A percentile compares a stretch with the other conserved stretches of the same genome.
Conservation (phyloP, 2,888 invertebrate species). For the Drosophila testacea region DNA sequence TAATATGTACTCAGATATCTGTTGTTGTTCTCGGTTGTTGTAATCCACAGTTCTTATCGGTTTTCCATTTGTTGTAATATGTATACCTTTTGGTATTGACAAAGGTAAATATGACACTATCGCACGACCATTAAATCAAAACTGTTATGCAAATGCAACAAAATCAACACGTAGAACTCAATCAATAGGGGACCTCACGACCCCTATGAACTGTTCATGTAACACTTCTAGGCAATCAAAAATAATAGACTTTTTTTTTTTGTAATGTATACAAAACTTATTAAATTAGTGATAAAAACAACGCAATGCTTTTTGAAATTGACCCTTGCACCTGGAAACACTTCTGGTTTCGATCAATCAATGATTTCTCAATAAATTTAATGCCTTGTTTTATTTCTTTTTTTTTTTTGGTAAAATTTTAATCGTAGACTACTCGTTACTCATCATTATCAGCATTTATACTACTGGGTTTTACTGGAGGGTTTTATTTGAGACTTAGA, state of each 20-base stretch:
- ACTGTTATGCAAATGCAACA: slow-evolving; percentile 32
- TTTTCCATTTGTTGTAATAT: slow-evolving; percentile 26
- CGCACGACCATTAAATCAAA: slow-evolving; percentile 16
- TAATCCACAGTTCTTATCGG: slow-evolving; percentile 49
- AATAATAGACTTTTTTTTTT: slow-evolving; percentile 1
- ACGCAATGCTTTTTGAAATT: slow-evolving; percentile 21
- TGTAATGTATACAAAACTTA: slow-evolving; percentile 2
- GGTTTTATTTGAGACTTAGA: slow-evolving; percentile 16
- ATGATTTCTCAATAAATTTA: slow-evolving; percentile 23
- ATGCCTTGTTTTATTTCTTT: neutral
- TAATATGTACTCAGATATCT: slow-evolving; percentile 22
- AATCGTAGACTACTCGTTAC: slow-evolving; percentile 12
- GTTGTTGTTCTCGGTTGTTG: slow-evolving; percentile 19
- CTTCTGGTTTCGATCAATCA: slow-evolving; percentile 60
- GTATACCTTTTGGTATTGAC: slow-evolving; percentile 16
- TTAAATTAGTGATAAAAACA: slow-evolving; percentile 26
- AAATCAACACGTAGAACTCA: slow-evolving; percentile 4
- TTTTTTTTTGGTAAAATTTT: slow-evolving; percentile 1
- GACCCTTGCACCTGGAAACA: slow-evolving; percentile 12
- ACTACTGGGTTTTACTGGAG: neutral
- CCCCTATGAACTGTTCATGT: slow-evolving; percentile 31
- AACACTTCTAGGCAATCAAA: slow-evolving; percentile 2
- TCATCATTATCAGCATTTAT: slow-evolving; percentile 34
- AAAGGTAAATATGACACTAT: slow-evolving; percentile 24
- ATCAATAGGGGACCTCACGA: slow-evolving; percentile 17